Base-by-base conservation (phyloP, 2,113 vertebrate species). In the Vimba vimba region DNA sequence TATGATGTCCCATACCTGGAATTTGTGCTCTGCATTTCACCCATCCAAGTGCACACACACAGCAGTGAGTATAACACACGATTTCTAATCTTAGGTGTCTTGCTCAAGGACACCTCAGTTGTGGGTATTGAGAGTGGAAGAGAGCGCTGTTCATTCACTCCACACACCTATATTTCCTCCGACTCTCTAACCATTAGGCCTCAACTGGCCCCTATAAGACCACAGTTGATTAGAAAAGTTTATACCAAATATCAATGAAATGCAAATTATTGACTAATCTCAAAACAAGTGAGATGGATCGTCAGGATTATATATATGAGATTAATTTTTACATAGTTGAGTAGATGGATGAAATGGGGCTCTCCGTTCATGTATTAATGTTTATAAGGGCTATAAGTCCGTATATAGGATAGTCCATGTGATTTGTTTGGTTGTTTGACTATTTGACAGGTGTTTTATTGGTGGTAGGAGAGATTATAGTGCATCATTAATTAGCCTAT, bases 141-240 rank as follows among this genome's bases (percentile, higher is more conserved):
- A 43, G 43, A 43, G 43, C 8, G 43, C 8, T 2, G 43, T 43
- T 43, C 43, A 43, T 43, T 43, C 43, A 9, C 43, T 43, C 8
- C 43, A 43, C 7, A 0, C 43, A 43, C 8, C 2, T 43, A 43
- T 43, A 43, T 43, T 10, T 43, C 43, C 0, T 43, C 8, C 43
- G 43, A 43, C 8, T 43, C 8, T 43, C 8, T 43, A 43, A 43
- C 8, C 43, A 43, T 9, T 43, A 43, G 43, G 43, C 43, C 43
- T 10, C 43, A 43, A 43, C 8, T 43, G 43, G 8, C 43, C 43
- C 43, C 43, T 43, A 9, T 12, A 47, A 47, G 11, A 98, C 4
- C 4, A 64, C 25, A 66, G 62, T 13, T 66, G 17, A 68, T 19
- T 68, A 68, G 17, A 43, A 68, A 68, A 36, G 13, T 0, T 68